These are phyloP conservation scores for Aplocera efformata DNA, from an alignment of 2,888 invertebrate genomes.

Conservation along the genomic window DNA sequence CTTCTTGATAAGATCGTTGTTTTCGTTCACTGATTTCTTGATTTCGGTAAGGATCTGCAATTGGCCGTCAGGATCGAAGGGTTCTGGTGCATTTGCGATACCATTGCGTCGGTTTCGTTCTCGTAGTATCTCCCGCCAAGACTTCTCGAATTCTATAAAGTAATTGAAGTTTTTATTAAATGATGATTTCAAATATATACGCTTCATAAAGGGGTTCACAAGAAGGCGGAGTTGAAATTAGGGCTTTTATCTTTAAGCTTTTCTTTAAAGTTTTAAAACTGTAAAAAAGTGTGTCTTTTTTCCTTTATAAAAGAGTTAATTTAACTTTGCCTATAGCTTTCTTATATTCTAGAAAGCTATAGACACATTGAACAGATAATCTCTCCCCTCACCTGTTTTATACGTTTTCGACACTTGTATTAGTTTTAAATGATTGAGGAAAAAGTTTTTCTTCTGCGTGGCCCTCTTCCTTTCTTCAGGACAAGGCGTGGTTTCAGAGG, in stretches of 20 bases:
- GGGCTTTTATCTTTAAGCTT: too few relatives aligned
- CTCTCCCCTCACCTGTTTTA: constrained; percentile 76
- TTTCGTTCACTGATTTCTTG: constrained; percentile 65
- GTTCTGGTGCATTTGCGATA: constrained; percentile 37
- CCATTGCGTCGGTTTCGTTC: constrained; percentile 81
- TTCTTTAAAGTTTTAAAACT: too few relatives aligned
- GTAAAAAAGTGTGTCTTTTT: too few relatives aligned
- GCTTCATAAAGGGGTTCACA: too few relatives aligned
- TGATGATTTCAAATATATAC: too few relatives aligned
- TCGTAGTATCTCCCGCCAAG: constrained; percentile 83
- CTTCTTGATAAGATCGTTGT: constrained; percentile 70
- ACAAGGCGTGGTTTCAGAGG: neutral
- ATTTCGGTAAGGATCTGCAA: constrained; percentile 67
- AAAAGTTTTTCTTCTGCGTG: constrained; percentile 77
- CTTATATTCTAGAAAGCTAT: constrained; percentile 73
- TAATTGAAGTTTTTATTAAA: neutral
- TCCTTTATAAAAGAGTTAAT: too few relatives aligned
- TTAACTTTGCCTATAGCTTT: too few relatives aligned
- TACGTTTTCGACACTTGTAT: constrained; percentile 73
- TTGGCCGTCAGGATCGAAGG: constrained; percentile 54
- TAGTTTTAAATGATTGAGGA: constrained; percentile 80
- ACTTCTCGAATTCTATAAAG: constrained; percentile 80
- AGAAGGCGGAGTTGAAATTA: too few relatives aligned
- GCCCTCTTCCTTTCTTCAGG: constrained; percentile 29
- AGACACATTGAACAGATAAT: neutral